Base-by-base conservation (phyloP, 2,888 invertebrate genomes). In the Melanargia galathea region DNA sequence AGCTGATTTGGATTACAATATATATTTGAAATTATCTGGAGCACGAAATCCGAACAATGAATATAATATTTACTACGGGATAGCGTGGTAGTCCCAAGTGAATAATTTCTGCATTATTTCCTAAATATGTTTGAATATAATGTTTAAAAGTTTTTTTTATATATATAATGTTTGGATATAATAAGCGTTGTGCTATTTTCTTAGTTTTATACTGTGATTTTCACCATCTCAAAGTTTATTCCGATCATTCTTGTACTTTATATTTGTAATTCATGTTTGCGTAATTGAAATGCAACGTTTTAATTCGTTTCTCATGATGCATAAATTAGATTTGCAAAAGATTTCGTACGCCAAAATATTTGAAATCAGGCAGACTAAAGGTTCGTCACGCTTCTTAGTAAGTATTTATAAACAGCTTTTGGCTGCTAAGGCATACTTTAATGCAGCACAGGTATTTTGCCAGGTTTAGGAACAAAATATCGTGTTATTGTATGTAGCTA, bases 1-100 rank as follows among this genome's bases (percentile, higher is more conserved):
- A 33, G 48, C 46, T 62, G 57, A 57, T 62, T 51, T 45, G 49
- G 43, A 45, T 57, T 51, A 33, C 33, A 43, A 51, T 43, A 58
- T 49, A 33, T 49, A 52, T 49, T 58, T 58, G 35, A 45, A 56
- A 62, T 16, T 45, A 62, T 62, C 51, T 62, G 24, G 62, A 62
- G 51, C 62, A 49, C 43, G 48, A 58, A 33, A 58, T 58, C 58
- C 22, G 35, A 35, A 45, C 45, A 56, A 56, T 43, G 56, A 45
- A 45, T 56, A 56, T 30, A 30, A 43, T 30, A 56, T 45, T 56
- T 56, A 43, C 13, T 30, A 56, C 56, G 30, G 26, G 56, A 56
- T 5, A 18, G 26, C 56, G 56, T 30, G 7, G 45, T 24, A 43
- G 16, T 20, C 18, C 55, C 40, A 22, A 55, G 24, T 56, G 26